Evolutionary conservation across 2,888 invertebrate species (phyloP), one percentile per base, ranked within the genome.

Genomic region (Maniola hyperantus): DNA sequence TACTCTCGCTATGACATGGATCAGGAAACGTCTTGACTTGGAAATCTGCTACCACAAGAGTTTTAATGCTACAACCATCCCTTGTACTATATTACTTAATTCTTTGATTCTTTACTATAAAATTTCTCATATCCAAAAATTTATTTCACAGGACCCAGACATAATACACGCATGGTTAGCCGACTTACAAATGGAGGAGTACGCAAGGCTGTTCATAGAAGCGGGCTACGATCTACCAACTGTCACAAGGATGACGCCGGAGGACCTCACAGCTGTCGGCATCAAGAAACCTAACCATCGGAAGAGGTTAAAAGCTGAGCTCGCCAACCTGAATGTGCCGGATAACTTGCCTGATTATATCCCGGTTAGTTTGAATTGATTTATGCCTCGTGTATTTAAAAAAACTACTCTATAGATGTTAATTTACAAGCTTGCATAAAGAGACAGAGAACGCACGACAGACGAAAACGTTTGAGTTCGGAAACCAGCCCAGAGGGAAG

Each of bases 191-290:
- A 97, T 97, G 93, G 98, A 98, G 83, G 98, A 99, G 84, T 99
- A 99, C 91, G 97, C 97, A 74, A 95, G 97, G 58, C 94, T 98
- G 67, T 99, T 99, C 89, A 95, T 97, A 71, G 95, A 97, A 51
- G 98, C 99, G 13, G 99, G 99, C 46, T 99, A 99, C 87, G 99
- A 99, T 92, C 95, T 99, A 91, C 97, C 98, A 34, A 99, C 99
- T 1, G 98, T 99, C 80, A 97, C 99, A n/a, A 94, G 99, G 76
- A 99, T 99, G 98, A 99, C 99, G 13, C 99, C 99, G 0, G 99
- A 99, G 91, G 98, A 97, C 92, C 94, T 97, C 77, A 96, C 96
- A 55, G 96, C 96, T 64, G 96, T 97, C 80, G 96, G 96, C 78
- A 98, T 99, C 77, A 99, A 98, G 83, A 99, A 99, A 89, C 99